A percentile compares a stretch with the other conserved stretches of the same genome.
phyloP scores from a whole-genome alignment of 2,888 invertebrate species.

The Aethes cnicana region DNA sequence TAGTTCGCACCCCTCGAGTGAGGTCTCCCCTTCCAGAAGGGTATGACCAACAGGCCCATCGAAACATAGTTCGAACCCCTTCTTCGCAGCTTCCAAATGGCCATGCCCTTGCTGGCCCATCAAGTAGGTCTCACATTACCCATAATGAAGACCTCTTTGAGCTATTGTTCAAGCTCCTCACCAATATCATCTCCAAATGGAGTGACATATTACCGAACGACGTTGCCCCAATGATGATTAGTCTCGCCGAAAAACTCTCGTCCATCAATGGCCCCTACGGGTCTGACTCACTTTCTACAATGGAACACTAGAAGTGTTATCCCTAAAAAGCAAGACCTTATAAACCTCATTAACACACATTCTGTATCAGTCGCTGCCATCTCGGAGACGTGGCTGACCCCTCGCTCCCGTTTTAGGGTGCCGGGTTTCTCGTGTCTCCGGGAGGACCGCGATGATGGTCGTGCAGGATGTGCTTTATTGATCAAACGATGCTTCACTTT shows the following conservation, averaged over 20 bases:
- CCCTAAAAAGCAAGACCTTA: not conserved
- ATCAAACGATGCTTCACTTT: too few relatives aligned
- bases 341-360: not conserved
- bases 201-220: not conserved
- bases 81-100: too few relatives aligned
- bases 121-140: too few relatives aligned
- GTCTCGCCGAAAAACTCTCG: not conserved
- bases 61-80: too few relatives aligned
- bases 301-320: not conserved
- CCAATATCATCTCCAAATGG: not conserved
- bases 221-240: not conserved
- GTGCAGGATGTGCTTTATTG: not conserved
- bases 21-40: too few relatives aligned
- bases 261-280: not conserved
- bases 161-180: not conserved
- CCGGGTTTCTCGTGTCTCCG: not conserved
- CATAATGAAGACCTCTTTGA: not conserved
- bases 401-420: not conserved
- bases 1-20: too few relatives aligned
- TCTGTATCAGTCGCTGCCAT: not conserved
- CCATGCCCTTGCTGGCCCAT: too few relatives aligned
- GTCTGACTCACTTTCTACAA: not conserved
- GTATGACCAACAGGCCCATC: too few relatives aligned
- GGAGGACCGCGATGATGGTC: not conserved
- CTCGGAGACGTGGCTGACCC: not conserved